phyloP scores from a whole-genome alignment of 2,113 vertebrate species.

The Hipposideros armiger region DNA sequence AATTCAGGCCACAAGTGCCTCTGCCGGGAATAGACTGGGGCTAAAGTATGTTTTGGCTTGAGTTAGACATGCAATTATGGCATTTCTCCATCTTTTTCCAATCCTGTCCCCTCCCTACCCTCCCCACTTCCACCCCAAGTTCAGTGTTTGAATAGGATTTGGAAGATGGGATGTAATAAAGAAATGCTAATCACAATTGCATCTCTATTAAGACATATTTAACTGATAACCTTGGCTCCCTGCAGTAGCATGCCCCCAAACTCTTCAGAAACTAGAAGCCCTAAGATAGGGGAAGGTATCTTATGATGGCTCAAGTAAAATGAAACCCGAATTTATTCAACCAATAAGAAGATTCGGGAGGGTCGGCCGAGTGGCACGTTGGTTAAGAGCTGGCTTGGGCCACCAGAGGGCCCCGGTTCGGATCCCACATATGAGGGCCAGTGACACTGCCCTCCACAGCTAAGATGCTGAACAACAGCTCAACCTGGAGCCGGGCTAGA shows the following conservation, averaged over 20 bases:
- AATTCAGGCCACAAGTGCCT: slow-evolving; percentile 57
- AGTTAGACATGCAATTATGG: slow-evolving; percentile 63
- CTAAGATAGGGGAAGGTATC: neutral
- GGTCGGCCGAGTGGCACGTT: too few species aligned
- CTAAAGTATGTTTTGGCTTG: slow-evolving; percentile 70
- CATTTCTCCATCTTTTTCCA: slow-evolving; percentile 45
- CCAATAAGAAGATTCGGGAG: neutral
- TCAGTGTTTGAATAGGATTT: slow-evolving; percentile 45
- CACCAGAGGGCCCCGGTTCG: too few species aligned
- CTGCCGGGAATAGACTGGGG: slow-evolving; percentile 60
- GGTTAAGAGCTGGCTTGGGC: too few species aligned
- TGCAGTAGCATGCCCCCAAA: neutral
- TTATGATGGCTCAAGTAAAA: neutral
- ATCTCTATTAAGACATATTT: slow-evolving; percentile 28
- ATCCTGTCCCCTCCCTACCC: neutral
- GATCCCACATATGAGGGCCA: too few species aligned
- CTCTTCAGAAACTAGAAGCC: neutral
- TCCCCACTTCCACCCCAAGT: neutral
- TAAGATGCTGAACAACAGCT: too few species aligned
- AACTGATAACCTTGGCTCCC: neutral
- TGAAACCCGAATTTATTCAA: slow-evolving; percentile 1
- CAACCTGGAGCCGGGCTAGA: too few species aligned
- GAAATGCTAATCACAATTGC: slow-evolving; percentile 16
- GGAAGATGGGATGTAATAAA: slow-evolving; percentile 54
- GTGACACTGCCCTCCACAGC: too few species aligned